Conservation (phyloP, 2,888 invertebrate species). For the Tromatobia lineatoria region DNA sequence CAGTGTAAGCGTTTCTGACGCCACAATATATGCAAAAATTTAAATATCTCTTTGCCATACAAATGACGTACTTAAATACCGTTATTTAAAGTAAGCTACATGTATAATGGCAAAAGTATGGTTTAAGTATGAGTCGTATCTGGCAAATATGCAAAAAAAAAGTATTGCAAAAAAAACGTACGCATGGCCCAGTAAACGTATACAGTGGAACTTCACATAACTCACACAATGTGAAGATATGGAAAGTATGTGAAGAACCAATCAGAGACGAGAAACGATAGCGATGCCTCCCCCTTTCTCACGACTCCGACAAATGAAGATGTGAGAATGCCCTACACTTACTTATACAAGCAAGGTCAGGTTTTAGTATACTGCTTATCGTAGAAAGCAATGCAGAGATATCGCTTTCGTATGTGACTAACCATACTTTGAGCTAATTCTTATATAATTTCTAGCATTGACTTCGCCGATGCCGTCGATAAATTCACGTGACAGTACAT, state of each 20-base stretch:
- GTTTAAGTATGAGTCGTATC: not conserved
- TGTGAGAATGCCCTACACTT: too few species aligned
- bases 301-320: too few species aligned
- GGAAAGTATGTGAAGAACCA: too few species aligned
- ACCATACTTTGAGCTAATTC: not conserved
- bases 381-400: not conserved
- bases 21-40: constrained; percentile 4
- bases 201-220: not conserved
- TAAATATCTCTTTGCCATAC: constrained; percentile 20
- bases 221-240: not conserved
- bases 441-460: not conserved
- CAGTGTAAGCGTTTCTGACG: constrained; percentile 10
- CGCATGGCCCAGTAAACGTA: not conserved
- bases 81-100: not conserved
- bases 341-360: too few species aligned
- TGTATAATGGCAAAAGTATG: not conserved
- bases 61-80: constrained; percentile 4
- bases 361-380: too few species aligned
- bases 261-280: too few species aligned
- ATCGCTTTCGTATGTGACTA: not conserved
- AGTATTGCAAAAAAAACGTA: not conserved
- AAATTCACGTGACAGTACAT: not conserved
- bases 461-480: not conserved
- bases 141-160: constrained; percentile 5
- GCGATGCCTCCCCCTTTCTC: too few species aligned